phyloP scores from a whole-genome alignment of 2,113 vertebrate species.

The Pelvicachromis taeniatus region DNA sequence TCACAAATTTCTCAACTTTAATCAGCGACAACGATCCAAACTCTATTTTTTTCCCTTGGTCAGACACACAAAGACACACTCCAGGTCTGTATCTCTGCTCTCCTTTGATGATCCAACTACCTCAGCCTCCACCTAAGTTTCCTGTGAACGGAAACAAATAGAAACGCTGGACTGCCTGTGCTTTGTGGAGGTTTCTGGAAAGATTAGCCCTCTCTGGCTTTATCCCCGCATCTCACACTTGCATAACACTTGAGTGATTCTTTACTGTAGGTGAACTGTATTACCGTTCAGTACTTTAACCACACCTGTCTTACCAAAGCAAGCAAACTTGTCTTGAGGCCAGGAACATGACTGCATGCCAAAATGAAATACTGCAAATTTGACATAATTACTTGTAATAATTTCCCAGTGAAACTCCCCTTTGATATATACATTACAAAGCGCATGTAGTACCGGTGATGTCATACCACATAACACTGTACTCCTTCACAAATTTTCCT shows the following conservation, averaged over 20 bases:
- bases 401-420: background rate
- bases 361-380: background rate
- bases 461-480: background rate
- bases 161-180: background rate
- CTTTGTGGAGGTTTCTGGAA: background rate
- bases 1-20: background rate
- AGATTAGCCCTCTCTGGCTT: background rate
- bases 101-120: constrained; percentile 16
- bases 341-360: background rate
- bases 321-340: background rate
- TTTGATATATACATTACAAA: background rate
- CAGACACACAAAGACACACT: background rate
- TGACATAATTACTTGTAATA: background rate
- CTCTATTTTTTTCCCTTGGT: background rate
- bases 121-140: background rate
- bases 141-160: background rate
- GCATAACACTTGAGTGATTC: background rate
- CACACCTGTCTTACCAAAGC: background rate
- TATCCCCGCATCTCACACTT: background rate
- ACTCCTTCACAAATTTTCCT: background rate
- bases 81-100: constrained; percentile 12
- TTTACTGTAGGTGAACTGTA: background rate
- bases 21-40: background rate
- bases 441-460: background rate
- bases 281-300: background rate